Base-by-base conservation (phyloP, 2,113 vertebrate genomes). In the Urocolius indicus region DNA sequence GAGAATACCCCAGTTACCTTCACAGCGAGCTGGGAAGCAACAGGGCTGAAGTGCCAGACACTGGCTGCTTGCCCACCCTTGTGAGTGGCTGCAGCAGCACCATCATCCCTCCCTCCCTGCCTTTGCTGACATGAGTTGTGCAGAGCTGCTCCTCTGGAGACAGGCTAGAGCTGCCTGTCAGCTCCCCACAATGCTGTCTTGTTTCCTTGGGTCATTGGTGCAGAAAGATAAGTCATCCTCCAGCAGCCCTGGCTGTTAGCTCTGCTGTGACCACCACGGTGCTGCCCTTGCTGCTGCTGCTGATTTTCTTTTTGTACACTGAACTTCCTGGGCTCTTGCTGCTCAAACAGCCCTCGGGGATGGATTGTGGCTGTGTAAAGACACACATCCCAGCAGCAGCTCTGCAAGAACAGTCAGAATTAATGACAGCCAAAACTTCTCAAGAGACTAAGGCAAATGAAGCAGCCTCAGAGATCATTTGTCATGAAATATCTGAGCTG, bases 51-150 rank as follows among this genome's bases (percentile, higher is more conserved):
- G 18, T 29, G 58, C 43, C 16, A 21, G 34, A 22, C 9, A 21
- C 29, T 1, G 3, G 22, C 16, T 38, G 62, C n/a, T 62, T 4
- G 3, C n/a, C 22, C 30, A 30, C 26, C 36, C 30, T 1, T 5
- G 29, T 18, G 11, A 32, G 51, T 51, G 43, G 10, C 59, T 66
- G 76, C 2, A 2, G 22, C 21, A 49, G 36, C 59, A 49, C 23
- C 41, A 41, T 41, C 38, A 41, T 41, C 38, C 4, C 12, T 57
- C 34, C 15, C 21, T 21, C 22, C 30, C 24, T 22, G 34, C 4
- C 0, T 5, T n/a, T 19, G 32, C 41, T 12, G 41, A 41, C n/a
- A n/a, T 41, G 38, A 1, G 69, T 32, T 26, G 54, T 22, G 66
- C 29, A 22, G 79, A 57, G 51, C 54, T 36, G 63, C 32, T 51